Evolutionary conservation across 2,797 vertebrate species (phyloP).

Genomic region (Poecilia picta): DNA sequence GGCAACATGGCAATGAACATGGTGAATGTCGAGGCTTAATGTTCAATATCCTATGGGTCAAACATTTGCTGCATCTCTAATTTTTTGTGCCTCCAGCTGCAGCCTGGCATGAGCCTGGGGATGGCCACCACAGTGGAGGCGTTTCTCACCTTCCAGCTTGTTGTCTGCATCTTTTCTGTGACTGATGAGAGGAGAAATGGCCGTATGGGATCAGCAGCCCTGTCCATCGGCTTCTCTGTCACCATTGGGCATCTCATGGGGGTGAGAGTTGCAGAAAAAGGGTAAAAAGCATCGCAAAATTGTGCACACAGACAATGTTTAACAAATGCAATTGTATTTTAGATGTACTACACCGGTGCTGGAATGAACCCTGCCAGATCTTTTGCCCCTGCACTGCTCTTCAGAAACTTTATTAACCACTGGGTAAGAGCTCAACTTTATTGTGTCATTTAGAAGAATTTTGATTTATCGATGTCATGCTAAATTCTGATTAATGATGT

Average conservation of each 20-base stretch:
- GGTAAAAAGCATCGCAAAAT: background rate
- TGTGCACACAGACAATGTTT: background rate
- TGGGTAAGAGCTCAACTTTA: slow-evolving; percentile 84
- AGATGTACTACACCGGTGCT: slow-evolving; percentile 94
- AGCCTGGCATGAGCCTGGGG: slow-evolving; percentile 89
- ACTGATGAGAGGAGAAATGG: slow-evolving; percentile 92
- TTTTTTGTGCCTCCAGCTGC: slow-evolving; percentile 79
- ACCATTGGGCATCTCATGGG: slow-evolving; percentile 92
- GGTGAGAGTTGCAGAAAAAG: slow-evolving; percentile 73
- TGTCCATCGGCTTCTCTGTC: slow-evolving; percentile 94
- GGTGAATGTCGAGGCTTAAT: slow-evolving; percentile 76
- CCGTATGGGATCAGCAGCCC: slow-evolving; percentile 87
- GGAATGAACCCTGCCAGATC: slow-evolving; percentile 95
- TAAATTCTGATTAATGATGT: too few species aligned
- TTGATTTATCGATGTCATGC: too few species aligned
- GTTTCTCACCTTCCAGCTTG: slow-evolving; percentile 92
- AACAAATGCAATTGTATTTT: slow-evolving; percentile 44
- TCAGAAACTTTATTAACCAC: slow-evolving; percentile 93
- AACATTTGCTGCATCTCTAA: background rate
- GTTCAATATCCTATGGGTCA: background rate
- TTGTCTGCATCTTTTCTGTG: slow-evolving; percentile 93
- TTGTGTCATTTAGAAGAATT: too few species aligned
- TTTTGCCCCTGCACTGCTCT: slow-evolving; percentile 92
- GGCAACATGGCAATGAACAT: slow-evolving; percentile 92
- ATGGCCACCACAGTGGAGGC: slow-evolving; percentile 94